A percentile compares a stretch with the other conserved stretches of the same genome.
Conservation (phyloP, 2,888 invertebrate species). For the Hydriomena furcata region DNA sequence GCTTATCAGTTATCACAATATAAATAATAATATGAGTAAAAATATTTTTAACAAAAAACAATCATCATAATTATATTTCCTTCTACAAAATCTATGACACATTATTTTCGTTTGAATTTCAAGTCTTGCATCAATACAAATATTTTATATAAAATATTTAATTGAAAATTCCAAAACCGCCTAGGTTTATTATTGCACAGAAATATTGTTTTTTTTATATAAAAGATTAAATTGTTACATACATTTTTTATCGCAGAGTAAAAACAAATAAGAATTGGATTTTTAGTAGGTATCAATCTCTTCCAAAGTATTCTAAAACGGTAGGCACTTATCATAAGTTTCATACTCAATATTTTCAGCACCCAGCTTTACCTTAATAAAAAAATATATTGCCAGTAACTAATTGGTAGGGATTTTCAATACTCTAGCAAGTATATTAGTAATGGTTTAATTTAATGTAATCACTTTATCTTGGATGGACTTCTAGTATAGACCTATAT, state of each 20-base stretch:
- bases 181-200: slow-evolving; percentile 6
- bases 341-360: slow-evolving; percentile 1
- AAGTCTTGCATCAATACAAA: too few relatives aligned
- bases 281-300: too few relatives aligned
- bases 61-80: not conserved
- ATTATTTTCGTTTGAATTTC: slow-evolving; percentile 1
- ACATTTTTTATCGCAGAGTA: not conserved
- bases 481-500: not conserved
- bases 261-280: too few relatives aligned
- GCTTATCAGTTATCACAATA: not conserved
- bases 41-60: slow-evolving; percentile 4
- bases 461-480: slow-evolving; percentile 23
- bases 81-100: slow-evolving; percentile 12
- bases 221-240: not conserved
- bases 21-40: not conserved
- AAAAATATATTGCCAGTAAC: slow-evolving; percentile 9
- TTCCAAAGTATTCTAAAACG: not conserved
- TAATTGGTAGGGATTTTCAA: slow-evolving; percentile 10
- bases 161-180: not conserved
- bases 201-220: not conserved
- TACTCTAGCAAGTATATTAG: slow-evolving; percentile 6
- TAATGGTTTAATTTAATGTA: not conserved
- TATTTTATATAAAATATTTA: not conserved
- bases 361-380: slow-evolving; percentile 11
- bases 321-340: not conserved